Base-by-base conservation (phyloP, 2,888 invertebrate genomes). In the Stenichneumon culpator region DNA sequence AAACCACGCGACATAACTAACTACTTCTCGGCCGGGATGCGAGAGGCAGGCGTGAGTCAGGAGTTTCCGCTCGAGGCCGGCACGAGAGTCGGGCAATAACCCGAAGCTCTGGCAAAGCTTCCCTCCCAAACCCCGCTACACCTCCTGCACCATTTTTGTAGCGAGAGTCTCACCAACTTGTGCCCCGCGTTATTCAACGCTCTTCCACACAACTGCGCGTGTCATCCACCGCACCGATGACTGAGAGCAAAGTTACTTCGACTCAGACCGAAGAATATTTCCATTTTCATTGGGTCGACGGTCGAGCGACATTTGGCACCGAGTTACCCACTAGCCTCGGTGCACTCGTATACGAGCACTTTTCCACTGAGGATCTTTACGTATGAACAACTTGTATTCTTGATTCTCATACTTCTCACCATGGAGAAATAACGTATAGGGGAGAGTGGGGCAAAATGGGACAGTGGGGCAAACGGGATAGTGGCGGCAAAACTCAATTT, bases 1-100 rank as follows among this genome's bases (percentile, higher is more conserved):
- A 90, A 91, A 90, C 89, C 89, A 87, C 86, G 83, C 87, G 90
- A 90, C 89, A 89, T 90, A 91, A 92, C 91, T 90, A 91, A 91
- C 90, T 90, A 91, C 91, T 90, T 87, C 89, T 87, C 87, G 84
- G 81, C 82, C 86, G 85, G 80, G 79, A 36, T 69, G 52, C 68
- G 63, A 54, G 47, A 50, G 47, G 32, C 65, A 70, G 52, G 50
- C 32, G 36, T 68, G 36, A 50, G 60, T 65, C 75, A 85, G 39
- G 75, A 67, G 67, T 52, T 82, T 75, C 50, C 19, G 28, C 44
- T 39, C 57, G 50, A 57, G 57, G 65, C 54, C 63, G 3, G 65
- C 6, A 36, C 25, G 57, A 57, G 57, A 57, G 57, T 22, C 19
- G 22, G 22, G 25, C 57, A 57, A 57, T 57, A 57, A 57, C 57